These are phyloP conservation scores for Radopholus similis DNA, from an alignment of 1,140 invertebrate genomes.

Conservation along the genomic window DNA sequence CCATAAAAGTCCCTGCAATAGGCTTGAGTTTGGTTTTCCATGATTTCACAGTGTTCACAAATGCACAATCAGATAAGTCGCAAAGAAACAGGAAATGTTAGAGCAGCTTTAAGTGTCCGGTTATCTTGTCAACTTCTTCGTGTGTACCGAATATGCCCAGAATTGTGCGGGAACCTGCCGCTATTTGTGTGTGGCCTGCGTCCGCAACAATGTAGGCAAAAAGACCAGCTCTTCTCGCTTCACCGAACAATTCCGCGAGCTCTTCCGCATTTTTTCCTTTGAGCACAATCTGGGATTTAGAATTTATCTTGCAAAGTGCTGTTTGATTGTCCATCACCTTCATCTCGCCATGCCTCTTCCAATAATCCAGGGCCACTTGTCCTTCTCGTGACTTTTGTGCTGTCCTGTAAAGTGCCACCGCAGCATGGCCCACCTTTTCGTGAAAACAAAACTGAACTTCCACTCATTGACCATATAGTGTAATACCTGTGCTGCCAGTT, in stretches of 20 bases:
- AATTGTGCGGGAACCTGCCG: conserved; percentile 62
- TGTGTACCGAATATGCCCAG: conserved; percentile 63
- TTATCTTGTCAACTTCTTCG: conserved; percentile 62
- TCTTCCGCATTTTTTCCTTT: conserved; percentile 60
- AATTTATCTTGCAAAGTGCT: conserved; percentile 24
- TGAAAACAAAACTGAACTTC: neutral
- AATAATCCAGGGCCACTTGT: conserved; percentile 37
- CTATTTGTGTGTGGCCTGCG: conserved; percentile 68
- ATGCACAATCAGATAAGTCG: no score
- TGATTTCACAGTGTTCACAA: no score
- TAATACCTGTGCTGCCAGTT: conserved; percentile 67
- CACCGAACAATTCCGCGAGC: conserved; percentile 63
- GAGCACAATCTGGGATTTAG: neutral
- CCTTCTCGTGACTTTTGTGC: conserved; percentile 62
- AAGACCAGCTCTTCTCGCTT: conserved; percentile 63
- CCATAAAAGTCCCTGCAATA: no score
- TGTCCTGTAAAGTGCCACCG: conserved; percentile 65
- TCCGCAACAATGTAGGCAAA: conserved; percentile 67
- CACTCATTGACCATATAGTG: neutral
- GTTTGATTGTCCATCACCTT: conserved; percentile 67
- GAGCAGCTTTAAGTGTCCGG: conserved; percentile 62
- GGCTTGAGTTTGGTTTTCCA: no score
- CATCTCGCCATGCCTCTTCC: conserved; percentile 64
- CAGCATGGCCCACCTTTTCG: conserved; percentile 66
- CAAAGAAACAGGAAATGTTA: no score